These are phyloP conservation scores for Trachemys scripta DNA, from an alignment of 2,113 vertebrate genomes.

Conservation along the genomic window DNA sequence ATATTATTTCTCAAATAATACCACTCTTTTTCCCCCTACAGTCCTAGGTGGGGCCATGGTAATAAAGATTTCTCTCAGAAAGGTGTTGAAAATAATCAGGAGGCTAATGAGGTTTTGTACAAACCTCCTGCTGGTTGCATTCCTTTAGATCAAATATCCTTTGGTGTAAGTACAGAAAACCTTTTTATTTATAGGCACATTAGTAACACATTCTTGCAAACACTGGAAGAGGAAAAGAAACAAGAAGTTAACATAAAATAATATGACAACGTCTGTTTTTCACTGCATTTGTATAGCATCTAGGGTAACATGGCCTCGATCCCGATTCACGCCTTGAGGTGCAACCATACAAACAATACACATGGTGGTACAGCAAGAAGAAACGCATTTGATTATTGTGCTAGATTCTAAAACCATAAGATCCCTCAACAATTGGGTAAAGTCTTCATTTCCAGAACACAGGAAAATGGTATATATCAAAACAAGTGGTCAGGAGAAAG, in stretches of 20 bases:
- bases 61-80: neutral
- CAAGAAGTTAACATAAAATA: neutral
- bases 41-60: neutral
- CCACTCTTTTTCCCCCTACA: neutral
- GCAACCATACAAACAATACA: neutral
- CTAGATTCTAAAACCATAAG: neutral
- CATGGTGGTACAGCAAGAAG: neutral
- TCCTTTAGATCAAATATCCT: neutral
- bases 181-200: neutral
- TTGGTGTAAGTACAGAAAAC: neutral
- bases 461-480: neutral
- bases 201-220: neutral
- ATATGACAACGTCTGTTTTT: neutral
- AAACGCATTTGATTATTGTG: neutral
- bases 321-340: neutral
- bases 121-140: neutral
- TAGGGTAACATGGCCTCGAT: neutral
- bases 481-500: neutral
- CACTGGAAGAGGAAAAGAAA: neutral
- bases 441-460: neutral
- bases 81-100: neutral
- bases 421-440: neutral
- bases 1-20: neutral
- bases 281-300: neutral
- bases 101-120: neutral